A percentile compares a stretch with the other conserved stretches of the same genome.
These are phyloP conservation scores for Bovichtus variegatus DNA, from an alignment of 2,797 vertebrate genomes.

Conservation along the genomic window DNA sequence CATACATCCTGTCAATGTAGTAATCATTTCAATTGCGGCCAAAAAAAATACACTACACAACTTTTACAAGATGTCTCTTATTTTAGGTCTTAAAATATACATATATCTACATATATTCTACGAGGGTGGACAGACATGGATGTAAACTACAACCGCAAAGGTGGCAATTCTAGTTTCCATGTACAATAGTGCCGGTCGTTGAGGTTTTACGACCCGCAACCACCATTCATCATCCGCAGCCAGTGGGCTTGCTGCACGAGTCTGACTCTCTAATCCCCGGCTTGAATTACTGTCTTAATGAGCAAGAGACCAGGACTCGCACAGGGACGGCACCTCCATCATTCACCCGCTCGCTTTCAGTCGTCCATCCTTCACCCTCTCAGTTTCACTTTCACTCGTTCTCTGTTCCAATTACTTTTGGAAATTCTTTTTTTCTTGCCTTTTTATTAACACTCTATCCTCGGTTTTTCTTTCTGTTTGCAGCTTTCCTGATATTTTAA, in stretches of 20 bases:
- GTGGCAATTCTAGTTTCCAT: background rate
- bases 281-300: conserved; percentile 80
- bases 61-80: too few species aligned
- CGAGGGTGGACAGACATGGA: too few species aligned
- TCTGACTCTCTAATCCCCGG: conserved; percentile 69
- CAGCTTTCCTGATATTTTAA: background rate
- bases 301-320: conserved; percentile 62
- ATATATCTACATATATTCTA: too few species aligned
- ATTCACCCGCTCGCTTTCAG: conserved; percentile 54
- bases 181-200: conserved; percentile 17
- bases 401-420: conserved; percentile 57
- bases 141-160: too few species aligned
- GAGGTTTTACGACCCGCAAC: conserved; percentile 53
- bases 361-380: conserved; percentile 62
- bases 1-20: too few species aligned
- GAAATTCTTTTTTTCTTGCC: too few species aligned
- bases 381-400: conserved; percentile 43
- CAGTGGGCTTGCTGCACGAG: conserved; percentile 47
- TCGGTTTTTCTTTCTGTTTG: background rate
- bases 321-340: conserved; percentile 68
- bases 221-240: conserved; percentile 64
- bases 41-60: too few species aligned
- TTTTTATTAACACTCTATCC: background rate
- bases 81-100: too few species aligned
- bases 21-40: too few species aligned